Evolutionary conservation across 2,888 invertebrate genomes (phyloP), one percentile per base, ranked within the genome.

Genomic region (Rotaria sp.): DNA sequence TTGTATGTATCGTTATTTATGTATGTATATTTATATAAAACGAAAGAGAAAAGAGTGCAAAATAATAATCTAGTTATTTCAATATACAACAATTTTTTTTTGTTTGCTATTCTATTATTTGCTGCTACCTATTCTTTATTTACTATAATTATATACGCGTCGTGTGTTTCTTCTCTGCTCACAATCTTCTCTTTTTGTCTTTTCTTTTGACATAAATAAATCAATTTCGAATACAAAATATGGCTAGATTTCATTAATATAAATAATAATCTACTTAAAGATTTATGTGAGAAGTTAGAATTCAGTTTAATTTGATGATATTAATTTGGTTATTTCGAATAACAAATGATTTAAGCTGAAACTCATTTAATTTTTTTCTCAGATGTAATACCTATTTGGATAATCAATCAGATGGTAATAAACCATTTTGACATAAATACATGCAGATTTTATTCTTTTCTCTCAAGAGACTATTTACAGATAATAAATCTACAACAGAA

Each of bases 91-190:
- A 13, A 35, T 67, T 35, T 35, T 67, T 50, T 15, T 67, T 67
- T 67, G n/a, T 67, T 67, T 35, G n/a, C 67, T 67, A 21, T 10
- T 67, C 35, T 35, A 7, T 35, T 67, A 21, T 15, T 21, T 67
- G 35, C 21, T 67, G 67, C 67, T 30, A 13, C 15, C 67, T 67
- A 67, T 21, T 67, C 67, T 30, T 67, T 67, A 67, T 67, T 67
- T 30, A 67, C 35, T 67, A 59, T 67, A 30, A 67, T 35, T 30
- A 35, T 67, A 8, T 67, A 18, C 35, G 35, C 30, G 30, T 67
- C 67, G 67, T 67, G 67, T 67, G 13, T 67, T 67, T 67, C 67
- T 67, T 67, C 21, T 67, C 30, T 67, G 67, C 67, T 67, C 30
- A 67, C 35, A 35, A 30, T 67, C 35, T 67, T 21, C 38, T 67